phyloP scores from a whole-genome alignment of 2,797 vertebrate genomes.

The Hydrolagus colliei region DNA sequence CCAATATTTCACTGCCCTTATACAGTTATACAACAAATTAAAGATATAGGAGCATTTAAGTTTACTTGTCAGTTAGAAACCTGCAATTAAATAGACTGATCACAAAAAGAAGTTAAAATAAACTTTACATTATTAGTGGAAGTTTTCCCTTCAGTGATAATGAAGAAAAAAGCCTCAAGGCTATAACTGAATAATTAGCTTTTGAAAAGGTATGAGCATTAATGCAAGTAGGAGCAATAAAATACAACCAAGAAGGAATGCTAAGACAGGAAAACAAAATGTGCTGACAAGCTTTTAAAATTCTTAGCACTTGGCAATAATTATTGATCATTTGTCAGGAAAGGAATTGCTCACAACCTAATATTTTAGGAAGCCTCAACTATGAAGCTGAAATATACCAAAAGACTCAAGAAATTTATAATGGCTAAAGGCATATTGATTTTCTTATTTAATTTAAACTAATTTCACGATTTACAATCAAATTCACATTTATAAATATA shows the following conservation, averaged over 20 bases:
- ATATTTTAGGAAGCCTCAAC: background rate
- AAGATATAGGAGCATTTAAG: constrained; percentile 1
- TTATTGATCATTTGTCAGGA: background rate
- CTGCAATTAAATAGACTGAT: background rate
- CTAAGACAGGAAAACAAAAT: constrained; percentile 56
- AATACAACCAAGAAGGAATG: constrained; percentile 44
- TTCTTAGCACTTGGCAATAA: background rate
- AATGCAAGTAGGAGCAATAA: constrained; percentile 14
- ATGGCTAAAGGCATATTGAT: background rate
- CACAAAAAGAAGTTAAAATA: background rate
- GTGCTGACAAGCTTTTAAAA: constrained; percentile 38
- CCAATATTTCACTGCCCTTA: background rate
- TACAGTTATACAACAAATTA: background rate
- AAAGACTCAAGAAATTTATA: background rate
- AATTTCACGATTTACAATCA: background rate
- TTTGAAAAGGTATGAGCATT: constrained; percentile 44
- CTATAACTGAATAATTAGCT: too few species aligned
- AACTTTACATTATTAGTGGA: background rate
- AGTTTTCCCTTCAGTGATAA: background rate
- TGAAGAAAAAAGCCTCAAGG: background rate
- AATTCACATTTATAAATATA: constrained; percentile 1
- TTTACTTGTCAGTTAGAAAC: constrained; percentile 20
- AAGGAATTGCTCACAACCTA: background rate
- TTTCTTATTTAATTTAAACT: background rate
- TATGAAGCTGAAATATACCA: background rate